Percentiles rank a stretch among this genome's conserved stretches.
phyloP scores from a whole-genome alignment of 1,140 invertebrate species.

The Triops longicaudatus region DNA sequence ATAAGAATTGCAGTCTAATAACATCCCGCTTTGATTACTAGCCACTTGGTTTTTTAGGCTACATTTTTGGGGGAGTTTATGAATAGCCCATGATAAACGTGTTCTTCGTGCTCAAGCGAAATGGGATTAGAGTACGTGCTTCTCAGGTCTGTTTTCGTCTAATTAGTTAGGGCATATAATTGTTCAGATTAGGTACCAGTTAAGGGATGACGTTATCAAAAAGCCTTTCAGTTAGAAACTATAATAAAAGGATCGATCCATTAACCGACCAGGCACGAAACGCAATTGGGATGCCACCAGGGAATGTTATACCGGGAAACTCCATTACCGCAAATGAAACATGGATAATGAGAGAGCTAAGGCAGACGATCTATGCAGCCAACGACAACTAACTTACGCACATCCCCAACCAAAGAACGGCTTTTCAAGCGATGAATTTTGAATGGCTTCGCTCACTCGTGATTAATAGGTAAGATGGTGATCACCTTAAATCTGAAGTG shows the following conservation, averaged over 20 bases:
- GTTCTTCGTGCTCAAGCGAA: neutral
- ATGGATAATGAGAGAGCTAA: conserved; percentile 8
- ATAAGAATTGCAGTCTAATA: no score
- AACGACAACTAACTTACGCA: neutral
- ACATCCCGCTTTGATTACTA: no score
- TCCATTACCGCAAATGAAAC: conserved; percentile 15
- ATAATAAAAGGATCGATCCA: conserved; percentile 9
- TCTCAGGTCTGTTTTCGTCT: neutral
- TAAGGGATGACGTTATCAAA: neutral
- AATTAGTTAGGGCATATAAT: neutral
- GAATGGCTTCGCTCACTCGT: no score
- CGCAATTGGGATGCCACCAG: conserved; percentile 4
- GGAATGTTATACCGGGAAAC: conserved; percentile 11
- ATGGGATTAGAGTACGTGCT: neutral
- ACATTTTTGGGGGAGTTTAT: neutral
- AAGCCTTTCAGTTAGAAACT: neutral
- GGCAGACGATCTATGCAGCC: conserved; percentile 5
- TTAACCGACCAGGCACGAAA: conserved; percentile 7
- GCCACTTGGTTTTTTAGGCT: no score
- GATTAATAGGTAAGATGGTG: no score
- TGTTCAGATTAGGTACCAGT: neutral
- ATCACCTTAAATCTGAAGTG: no score
- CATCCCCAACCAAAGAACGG: neutral
- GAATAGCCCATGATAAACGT: neutral
- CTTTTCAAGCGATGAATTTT: neutral